Percentiles rank a stretch among this genome's conserved stretches.
phyloP scores from a whole-genome alignment of 1,140 invertebrate species.

The Drosophila tani region DNA sequence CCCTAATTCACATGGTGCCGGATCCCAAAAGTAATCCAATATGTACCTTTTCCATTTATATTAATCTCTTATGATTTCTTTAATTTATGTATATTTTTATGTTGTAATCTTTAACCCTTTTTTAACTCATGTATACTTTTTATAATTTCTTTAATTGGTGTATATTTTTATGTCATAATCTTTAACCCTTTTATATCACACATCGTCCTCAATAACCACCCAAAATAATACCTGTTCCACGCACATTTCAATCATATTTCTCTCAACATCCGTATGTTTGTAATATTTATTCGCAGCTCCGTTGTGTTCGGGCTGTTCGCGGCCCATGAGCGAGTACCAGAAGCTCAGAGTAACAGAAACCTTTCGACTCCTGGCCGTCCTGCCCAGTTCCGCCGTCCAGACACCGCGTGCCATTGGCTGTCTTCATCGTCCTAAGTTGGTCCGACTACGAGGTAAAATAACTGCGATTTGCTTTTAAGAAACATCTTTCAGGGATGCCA shows the following conservation, averaged over 20 bases:
- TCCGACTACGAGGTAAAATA: slow-evolving; percentile 57
- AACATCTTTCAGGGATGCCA: neutral
- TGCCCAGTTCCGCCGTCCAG: slow-evolving; percentile 49
- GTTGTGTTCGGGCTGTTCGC: slow-evolving; percentile 63
- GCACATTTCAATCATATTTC: neutral
- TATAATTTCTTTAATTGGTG: neutral
- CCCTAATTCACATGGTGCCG: neutral
- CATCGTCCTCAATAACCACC: neutral
- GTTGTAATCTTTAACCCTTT: neutral
- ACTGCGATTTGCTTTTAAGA: neutral
- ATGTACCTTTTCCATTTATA: neutral
- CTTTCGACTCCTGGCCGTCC: slow-evolving; percentile 55
- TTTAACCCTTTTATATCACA: neutral
- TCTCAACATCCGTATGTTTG: neutral
- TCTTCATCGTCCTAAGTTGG: slow-evolving; percentile 53
- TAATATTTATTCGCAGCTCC: slow-evolving; percentile 54
- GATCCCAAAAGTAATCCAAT: neutral
- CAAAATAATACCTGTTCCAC: neutral
- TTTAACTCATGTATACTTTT: neutral
- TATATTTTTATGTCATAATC: neutral
- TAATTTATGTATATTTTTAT: neutral
- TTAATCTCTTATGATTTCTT: neutral
- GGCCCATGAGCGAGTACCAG: slow-evolving; percentile 76
- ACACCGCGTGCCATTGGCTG: slow-evolving; percentile 41
- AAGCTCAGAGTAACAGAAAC: slow-evolving; percentile 65